Base-by-base conservation (phyloP, 2,888 invertebrate species). In the Lysandra coridon region DNA sequence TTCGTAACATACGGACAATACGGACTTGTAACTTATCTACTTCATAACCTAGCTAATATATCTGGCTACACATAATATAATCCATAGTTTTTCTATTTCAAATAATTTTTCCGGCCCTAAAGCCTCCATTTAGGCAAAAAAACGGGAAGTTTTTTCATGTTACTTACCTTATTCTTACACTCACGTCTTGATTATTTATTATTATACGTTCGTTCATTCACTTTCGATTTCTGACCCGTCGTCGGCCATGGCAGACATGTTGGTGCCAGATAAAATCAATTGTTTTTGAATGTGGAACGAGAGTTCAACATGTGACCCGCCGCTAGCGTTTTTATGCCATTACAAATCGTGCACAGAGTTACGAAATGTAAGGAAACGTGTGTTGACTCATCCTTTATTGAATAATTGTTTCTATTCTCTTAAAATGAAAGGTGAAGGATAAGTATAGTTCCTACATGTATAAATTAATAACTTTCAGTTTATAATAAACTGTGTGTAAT, bases 231-330 rank as follows among this genome's bases (percentile, higher is more conserved):
- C 23, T 37, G 12, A 30, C 75, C 7, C 49, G 44, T 44, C 49
- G 10, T 49, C 44, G n/a, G 49, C 23, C 23, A 44, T 75, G 75
- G 33, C 33, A 53, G 76, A 75, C 44, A 75, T 76, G 12, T 76
- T 57, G 76, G 53, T 49, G 30, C 49, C 76, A 57, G 76, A 76
- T 75, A 49, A 75, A 75, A 75, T 75, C 75, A 75, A 75, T 75
- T 75, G 75, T 75, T 76, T 76, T 76, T 57, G 53, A 76, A 76
- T 53, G 57, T 57, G 76, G 76, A 76, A 76, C 76, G 30, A 30
- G 76, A 76, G 76, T 76, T 76, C 76, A 57, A 14, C 76, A 49
- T 49, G 33, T 76, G 57, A 76, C 76, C 76, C 33, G 53, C 74
- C 44, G 30, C 53, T 75, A 49, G 53, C 53, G 74, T 76, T 76